Conservation (phyloP, 1,140 invertebrate genomes). For the Drosophila rhopaloa region DNA sequence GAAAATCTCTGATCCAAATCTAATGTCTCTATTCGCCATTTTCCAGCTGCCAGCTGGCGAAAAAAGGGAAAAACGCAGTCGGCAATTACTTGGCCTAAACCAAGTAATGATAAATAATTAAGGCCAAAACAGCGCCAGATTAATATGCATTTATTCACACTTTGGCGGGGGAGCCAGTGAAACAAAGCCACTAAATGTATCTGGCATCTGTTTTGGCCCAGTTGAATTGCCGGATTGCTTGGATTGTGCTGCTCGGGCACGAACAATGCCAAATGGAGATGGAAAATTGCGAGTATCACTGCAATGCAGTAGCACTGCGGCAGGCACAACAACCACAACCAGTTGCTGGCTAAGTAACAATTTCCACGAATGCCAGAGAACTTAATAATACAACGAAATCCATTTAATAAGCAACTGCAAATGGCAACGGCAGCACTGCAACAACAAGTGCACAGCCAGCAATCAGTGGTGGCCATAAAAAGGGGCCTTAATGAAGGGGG, state of each 20-base stretch:
- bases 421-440: conserved; percentile 57
- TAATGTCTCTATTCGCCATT: conserved; percentile 36
- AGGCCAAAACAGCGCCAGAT: conserved; percentile 28
- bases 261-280: conserved; percentile 59
- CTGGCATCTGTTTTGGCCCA: conserved; percentile 34
- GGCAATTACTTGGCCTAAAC: conserved; percentile 45
- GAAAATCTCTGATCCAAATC: conserved; percentile 15
- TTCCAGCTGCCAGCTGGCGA: not conserved
- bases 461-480: conserved; percentile 27
- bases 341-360: conserved; percentile 64
- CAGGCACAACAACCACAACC: conserved; percentile 37
- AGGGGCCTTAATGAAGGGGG: conserved; percentile 7
- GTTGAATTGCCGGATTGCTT: conserved; percentile 19
- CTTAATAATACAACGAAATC: conserved; percentile 77
- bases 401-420: conserved; percentile 80
- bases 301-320: conserved; percentile 58
- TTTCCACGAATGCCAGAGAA: conserved; percentile 76
- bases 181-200: conserved; percentile 31
- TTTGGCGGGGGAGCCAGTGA: conserved; percentile 42
- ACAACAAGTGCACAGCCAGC: conserved; percentile 48
- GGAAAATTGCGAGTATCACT: conserved; percentile 55
- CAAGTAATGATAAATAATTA: conserved; percentile 55
- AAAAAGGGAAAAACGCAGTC: conserved; percentile 25
- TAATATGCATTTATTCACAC: conserved; percentile 73
- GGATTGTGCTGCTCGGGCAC: conserved; percentile 31